A percentile compares a stretch with the other conserved stretches of the same genome.
Conservation (phyloP, 2,113 vertebrate species). For the Cheirogaleus medius region DNA sequence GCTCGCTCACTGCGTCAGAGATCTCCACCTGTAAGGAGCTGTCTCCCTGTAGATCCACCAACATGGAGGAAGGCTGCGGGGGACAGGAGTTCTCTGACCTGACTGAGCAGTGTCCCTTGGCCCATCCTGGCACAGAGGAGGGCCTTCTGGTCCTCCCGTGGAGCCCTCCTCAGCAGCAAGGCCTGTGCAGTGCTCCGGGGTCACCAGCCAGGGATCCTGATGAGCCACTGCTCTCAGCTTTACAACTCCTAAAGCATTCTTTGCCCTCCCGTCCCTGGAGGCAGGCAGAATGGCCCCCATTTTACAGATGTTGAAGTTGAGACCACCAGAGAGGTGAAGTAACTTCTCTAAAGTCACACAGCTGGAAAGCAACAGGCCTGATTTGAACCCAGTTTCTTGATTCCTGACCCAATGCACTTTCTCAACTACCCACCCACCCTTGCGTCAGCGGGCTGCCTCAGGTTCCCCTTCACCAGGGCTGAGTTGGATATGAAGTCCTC, state of each 20-base stretch:
- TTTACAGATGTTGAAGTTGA: background rate
- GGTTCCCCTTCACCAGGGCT: background rate
- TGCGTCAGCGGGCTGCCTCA: background rate
- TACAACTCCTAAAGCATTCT: background rate
- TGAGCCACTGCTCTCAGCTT: background rate
- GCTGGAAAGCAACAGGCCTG: background rate
- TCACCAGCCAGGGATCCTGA: background rate
- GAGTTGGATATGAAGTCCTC: background rate
- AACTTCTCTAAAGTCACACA: background rate
- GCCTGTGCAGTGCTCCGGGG: background rate
- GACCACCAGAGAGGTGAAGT: background rate
- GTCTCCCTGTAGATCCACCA: slow-evolving; percentile 38
- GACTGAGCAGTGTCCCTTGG: background rate
- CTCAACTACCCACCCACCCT: background rate
- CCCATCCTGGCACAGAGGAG: rapidly evolving
- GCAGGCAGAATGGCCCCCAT: background rate
- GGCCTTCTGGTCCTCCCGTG: background rate
- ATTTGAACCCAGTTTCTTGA: background rate
- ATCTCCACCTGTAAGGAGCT: slow-evolving; percentile 63
- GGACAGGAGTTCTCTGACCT: background rate
- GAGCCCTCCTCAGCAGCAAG: background rate
- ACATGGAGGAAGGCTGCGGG: background rate
- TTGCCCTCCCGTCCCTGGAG: background rate
- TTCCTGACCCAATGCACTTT: background rate
- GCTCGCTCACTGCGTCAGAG: slow-evolving; percentile 60